A percentile compares a stretch with the other conserved stretches of the same genome.
phyloP scores from a whole-genome alignment of 2,888 invertebrate genomes.

The Altica lythri region DNA sequence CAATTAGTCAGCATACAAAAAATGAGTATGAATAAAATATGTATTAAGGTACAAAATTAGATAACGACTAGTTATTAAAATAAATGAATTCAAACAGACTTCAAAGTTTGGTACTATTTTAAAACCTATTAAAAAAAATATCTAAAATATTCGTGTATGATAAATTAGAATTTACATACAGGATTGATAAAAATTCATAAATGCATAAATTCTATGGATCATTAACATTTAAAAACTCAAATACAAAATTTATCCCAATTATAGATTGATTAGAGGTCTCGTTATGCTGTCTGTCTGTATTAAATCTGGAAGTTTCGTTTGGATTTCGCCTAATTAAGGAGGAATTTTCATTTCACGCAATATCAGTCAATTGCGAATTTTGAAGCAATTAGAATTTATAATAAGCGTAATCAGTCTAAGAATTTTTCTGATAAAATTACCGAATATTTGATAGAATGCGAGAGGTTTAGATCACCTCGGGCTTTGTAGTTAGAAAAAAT shows the following conservation, averaged over 20 bases:
- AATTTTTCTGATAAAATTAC: slow-evolving; percentile 30
- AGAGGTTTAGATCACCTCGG: slow-evolving; percentile 7
- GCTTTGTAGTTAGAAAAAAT: slow-evolving; percentile 21
- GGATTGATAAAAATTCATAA: slow-evolving; percentile 6
- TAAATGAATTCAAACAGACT: slow-evolving; percentile 17
- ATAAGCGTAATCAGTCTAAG: slow-evolving; percentile 27
- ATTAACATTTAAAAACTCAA: too few relatives aligned
- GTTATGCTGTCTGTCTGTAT: slow-evolving; percentile 4
- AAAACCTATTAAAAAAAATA: not conserved
- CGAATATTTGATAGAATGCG: slow-evolving; percentile 27
- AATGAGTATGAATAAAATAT: too few relatives aligned
- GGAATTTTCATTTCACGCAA: slow-evolving; percentile 25
- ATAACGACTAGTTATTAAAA: slow-evolving; percentile 8
- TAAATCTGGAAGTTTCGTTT: slow-evolving; percentile 11
- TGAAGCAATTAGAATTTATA: slow-evolving; percentile 23
- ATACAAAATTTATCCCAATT: too few relatives aligned
- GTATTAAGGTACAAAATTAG: too few relatives aligned
- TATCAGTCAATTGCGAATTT: slow-evolving; percentile 21
- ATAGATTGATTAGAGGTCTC: slow-evolving; percentile 17
- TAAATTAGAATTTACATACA: slow-evolving; percentile 10
- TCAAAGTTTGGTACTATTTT: not conserved
- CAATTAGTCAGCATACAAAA: too few relatives aligned
- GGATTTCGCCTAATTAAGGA: slow-evolving; percentile 14
- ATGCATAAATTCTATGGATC: slow-evolving; percentile 1
- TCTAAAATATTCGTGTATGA: slow-evolving; percentile 9